Percentiles rank a stretch among this genome's conserved stretches.
Evolutionary conservation across 2,113 vertebrate species (phyloP).

Genomic region (Cettia cetti): DNA sequence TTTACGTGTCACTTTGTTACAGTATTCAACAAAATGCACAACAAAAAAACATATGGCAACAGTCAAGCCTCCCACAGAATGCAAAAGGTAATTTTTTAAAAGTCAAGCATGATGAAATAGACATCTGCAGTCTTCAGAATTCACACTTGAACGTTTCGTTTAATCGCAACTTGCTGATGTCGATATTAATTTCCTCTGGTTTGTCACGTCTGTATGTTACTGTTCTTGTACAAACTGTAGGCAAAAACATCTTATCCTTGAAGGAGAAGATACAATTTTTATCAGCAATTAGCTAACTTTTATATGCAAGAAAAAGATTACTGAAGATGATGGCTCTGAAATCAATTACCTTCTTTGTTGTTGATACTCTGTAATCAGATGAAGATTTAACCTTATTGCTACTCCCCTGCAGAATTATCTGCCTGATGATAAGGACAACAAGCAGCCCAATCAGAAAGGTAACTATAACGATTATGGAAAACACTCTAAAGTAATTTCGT

Average conservation of each 20-base stretch:
- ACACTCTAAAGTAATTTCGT: slow-evolving; percentile 83
- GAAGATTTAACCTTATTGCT: slow-evolving; percentile 72
- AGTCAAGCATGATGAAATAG: slow-evolving; percentile 28
- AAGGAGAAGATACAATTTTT: slow-evolving; percentile 67
- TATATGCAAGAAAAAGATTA: slow-evolving; percentile 10
- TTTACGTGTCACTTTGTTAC: slow-evolving; percentile 55
- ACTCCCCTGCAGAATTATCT: slow-evolving; percentile 81
- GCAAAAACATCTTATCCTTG: slow-evolving; percentile 82
- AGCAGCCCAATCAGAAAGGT: slow-evolving; percentile 91
- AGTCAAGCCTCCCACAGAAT: slow-evolving; percentile 44
- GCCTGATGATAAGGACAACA: slow-evolving; percentile 83
- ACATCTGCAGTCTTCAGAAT: slow-evolving; percentile 69
- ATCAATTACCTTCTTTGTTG: slow-evolving; percentile 83
- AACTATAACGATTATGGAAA: slow-evolving; percentile 89
- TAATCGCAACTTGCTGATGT: slow-evolving; percentile 85
- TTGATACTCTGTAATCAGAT: slow-evolving; percentile 74
- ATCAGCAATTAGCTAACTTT: slow-evolving; percentile 34
- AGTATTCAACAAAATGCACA: slow-evolving; percentile 30
- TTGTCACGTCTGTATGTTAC: slow-evolving; percentile 90
- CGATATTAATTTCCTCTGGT: slow-evolving; percentile 88
- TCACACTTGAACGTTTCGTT: slow-evolving; percentile 82
- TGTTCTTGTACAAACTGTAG: slow-evolving; percentile 88
- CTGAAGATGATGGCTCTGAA: slow-evolving; percentile 14
- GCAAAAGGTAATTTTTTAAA: slow-evolving; percentile 4
- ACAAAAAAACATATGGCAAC: slow-evolving; percentile 17